Evolutionary conservation across 2,888 invertebrate species (phyloP).

Genomic region (Andrena camellia): DNA sequence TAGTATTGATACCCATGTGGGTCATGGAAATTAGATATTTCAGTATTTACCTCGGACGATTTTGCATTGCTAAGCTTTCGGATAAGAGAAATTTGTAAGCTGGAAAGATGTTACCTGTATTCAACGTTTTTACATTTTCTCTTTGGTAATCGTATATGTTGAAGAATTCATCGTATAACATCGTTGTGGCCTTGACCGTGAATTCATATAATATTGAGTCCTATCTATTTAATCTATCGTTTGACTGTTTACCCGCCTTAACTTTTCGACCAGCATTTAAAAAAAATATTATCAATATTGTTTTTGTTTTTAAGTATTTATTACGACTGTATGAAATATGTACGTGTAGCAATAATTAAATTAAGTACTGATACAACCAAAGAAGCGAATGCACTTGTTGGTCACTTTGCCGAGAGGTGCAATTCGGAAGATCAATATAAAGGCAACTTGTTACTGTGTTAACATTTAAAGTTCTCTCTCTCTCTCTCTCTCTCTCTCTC

Average conservation of each 20-base stretch:
- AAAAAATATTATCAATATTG: constrained; percentile 50
- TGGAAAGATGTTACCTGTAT: constrained; percentile 39
- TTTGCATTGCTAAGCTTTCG: constrained; percentile 27
- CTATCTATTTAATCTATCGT: constrained; percentile 45
- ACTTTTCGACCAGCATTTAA: constrained; percentile 48
- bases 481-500: neutral
- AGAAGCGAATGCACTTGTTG: constrained; percentile 68
- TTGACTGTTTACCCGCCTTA: constrained; percentile 31
- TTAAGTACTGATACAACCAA: constrained; percentile 73
- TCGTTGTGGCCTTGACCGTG: constrained; percentile 62
- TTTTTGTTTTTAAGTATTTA: constrained; percentile 70
- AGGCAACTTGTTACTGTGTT: constrained; percentile 45
- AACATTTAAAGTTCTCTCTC: constrained; percentile 44
- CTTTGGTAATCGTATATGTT: constrained; percentile 35
- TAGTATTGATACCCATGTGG: constrained; percentile 51
- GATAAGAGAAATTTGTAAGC: constrained; percentile 34
- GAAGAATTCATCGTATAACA: constrained; percentile 36
- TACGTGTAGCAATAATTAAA: constrained; percentile 72
- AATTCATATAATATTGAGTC: constrained; percentile 52
- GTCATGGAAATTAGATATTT: constrained; percentile 49
- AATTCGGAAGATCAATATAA: constrained; percentile 46
- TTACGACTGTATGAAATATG: constrained; percentile 66
- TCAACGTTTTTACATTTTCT: constrained; percentile 29
- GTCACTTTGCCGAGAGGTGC: constrained; percentile 54
- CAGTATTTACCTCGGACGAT: constrained; percentile 37